Percentiles rank a stretch among this genome's conserved stretches.
phyloP scores from a whole-genome alignment of 2,113 vertebrate genomes.

The Sebastes fasciatus region DNA sequence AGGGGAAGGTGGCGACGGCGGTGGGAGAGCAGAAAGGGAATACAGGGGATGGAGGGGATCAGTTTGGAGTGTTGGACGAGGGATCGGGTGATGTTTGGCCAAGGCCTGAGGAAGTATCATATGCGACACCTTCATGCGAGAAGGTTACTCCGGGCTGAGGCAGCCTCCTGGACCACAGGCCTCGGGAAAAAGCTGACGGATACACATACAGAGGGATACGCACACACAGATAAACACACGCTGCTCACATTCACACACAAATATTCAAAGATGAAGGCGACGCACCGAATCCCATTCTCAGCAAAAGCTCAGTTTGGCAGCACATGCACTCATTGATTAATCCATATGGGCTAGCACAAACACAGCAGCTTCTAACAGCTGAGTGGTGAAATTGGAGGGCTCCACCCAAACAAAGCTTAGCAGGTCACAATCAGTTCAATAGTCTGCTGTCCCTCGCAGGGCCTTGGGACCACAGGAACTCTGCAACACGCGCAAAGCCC shows the following conservation, averaged over 20 bases:
- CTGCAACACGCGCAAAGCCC: conserved; percentile 12
- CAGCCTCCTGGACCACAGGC: conserved; percentile 62
- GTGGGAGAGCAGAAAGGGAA: conserved; percentile 56
- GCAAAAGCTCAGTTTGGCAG: conserved; percentile 33
- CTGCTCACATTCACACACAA: conserved; percentile 41
- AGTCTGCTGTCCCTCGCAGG: conserved; percentile 35
- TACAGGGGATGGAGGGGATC: conserved; percentile 68
- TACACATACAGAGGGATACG: conserved; percentile 9
- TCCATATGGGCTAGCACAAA: conserved; percentile 66
- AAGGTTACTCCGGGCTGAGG: conserved; percentile 76
- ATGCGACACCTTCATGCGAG: conserved; percentile 81
- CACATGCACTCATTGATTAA: conserved; percentile 68
- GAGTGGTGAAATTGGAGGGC: conserved; percentile 59
- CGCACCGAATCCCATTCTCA: conserved; percentile 43
- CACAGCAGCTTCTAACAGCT: conserved; percentile 68
- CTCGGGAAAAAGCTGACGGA: conserved; percentile 68
- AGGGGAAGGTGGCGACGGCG: conserved; percentile 33
- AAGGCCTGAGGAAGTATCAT: conserved; percentile 84
- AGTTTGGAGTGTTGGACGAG: conserved; percentile 60
- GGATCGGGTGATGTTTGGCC: conserved; percentile 82
- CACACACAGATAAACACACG: conserved; percentile 12
- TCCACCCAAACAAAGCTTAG: conserved; percentile 80
- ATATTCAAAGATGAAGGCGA: conserved; percentile 33
- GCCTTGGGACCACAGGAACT: conserved; percentile 10
- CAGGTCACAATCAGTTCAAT: conserved; percentile 60